Conservation (phyloP, 2,888 invertebrate species). For the Entomobrya proxima region DNA sequence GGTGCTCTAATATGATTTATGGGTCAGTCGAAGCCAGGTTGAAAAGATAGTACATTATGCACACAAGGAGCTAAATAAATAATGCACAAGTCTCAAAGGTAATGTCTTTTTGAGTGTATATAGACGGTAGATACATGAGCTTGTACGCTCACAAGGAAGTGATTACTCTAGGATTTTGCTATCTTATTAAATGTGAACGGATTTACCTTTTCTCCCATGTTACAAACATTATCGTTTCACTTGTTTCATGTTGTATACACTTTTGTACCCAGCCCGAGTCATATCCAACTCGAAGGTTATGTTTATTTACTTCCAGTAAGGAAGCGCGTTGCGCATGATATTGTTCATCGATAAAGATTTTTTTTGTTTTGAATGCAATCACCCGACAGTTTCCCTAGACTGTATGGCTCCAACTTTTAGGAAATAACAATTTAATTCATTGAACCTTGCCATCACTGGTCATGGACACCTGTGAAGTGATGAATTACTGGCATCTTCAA, state of each 20-base stretch:
- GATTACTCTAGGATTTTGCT: constrained; percentile 17
- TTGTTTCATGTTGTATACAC: not conserved
- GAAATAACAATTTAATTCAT: not conserved
- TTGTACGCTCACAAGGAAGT: constrained; percentile 11
- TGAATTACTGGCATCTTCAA: no score
- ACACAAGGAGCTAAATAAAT: not conserved
- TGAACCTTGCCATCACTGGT: no score
- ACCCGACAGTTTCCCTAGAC: not conserved
- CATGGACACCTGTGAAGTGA: no score
- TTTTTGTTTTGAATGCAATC: not conserved
- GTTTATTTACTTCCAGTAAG: not conserved
- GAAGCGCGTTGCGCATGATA: not conserved
- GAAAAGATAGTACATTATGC: constrained; percentile 34
- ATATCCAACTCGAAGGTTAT: no score
- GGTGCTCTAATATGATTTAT: constrained; percentile 36
- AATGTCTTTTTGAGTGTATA: not conserved
- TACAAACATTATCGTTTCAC: constrained; percentile 9
- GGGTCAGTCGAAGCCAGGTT: no score
- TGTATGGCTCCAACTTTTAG: not conserved
- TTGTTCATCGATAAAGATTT: not conserved
- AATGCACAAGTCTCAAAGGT: not conserved
- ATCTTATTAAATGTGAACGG: constrained; percentile 30
- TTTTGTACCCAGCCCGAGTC: not conserved
- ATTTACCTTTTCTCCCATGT: constrained; percentile 32
- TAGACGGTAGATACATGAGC: not conserved